Percentiles rank a stretch among this genome's conserved stretches.
Conservation (phyloP, 1,140 invertebrate species). For the Neoseiulus cucumeris region DNA sequence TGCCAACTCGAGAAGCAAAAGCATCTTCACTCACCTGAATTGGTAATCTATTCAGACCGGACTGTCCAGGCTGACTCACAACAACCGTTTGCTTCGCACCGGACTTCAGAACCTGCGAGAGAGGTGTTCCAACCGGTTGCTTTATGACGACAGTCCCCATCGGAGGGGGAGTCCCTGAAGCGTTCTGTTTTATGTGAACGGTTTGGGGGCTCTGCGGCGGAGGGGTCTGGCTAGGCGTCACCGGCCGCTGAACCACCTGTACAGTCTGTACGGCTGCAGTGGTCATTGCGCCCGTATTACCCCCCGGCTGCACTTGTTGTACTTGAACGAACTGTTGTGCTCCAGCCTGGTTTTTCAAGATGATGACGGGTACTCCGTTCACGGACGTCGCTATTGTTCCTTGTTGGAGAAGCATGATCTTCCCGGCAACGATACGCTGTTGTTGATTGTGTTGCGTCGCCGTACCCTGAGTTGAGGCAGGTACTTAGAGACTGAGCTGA, state of each 20-base stretch:
- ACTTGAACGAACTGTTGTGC: background rate
- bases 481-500: no score
- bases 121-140: no score
- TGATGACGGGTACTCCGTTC: background rate
- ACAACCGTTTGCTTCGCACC: background rate
- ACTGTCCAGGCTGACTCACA: background rate
- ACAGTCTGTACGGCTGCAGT: background rate
- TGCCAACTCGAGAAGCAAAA: no score
- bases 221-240: no score
- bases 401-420: constrained; percentile 5
- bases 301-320: background rate
- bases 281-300: background rate
- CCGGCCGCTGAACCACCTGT: background rate
- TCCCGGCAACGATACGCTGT: background rate
- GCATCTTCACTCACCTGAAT: background rate
- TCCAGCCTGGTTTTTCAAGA: background rate
- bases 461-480: no score
- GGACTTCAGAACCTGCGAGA: no score
- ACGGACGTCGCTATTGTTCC: background rate
- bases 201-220: no score
- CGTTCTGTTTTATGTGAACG: no score
- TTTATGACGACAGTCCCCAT: no score
- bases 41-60: constrained; percentile 1
- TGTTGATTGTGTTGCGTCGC: no score
- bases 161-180: no score